Base-by-base conservation (phyloP, 2,888 invertebrate genomes). In the Crepidodera aurea region DNA sequence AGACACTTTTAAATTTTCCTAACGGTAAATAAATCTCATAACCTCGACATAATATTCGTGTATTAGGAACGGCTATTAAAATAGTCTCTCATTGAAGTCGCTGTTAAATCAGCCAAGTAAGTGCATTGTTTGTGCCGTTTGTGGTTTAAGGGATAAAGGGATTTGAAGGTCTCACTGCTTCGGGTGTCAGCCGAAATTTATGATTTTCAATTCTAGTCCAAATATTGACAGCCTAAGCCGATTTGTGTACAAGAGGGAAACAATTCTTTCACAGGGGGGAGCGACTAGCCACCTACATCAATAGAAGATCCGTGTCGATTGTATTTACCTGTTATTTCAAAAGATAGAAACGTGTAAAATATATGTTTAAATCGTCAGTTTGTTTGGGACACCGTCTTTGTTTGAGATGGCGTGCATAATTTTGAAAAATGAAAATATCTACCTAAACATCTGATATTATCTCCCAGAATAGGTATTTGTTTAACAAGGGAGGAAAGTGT, bases 141-240 rank as follows among this genome's bases (percentile, higher is more conserved):
- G 61, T 44, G 61, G 61, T 61, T 22, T 61, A 44, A 18, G 42
- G 56, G 34, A 56, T 61, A 51, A 61, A 61, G 29, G 56, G 55
- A 39, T 48, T 34, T 32, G 42, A 57, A 51, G 51, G 27, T 44
- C 42, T 22, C 27, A 27, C 53, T 27, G 40, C 53, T 40, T 27
- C 15, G 53, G 7, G 56, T 61, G 61, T 61, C 61, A 51, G 18
- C 37, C 40, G 15, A 46, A 61, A 61, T 61, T 61, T 61, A 61
- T 56, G 61, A 50, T 44, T 40, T 56, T 61, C 56, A 48, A 61
- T 56, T 61, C 44, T 25, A 56, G 61, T 61, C 61, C 16, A 61
- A 61, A 61, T 61, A 61, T 61, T 61, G 61, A 61, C 61, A 40
- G 40, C 34, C 15, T 1, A 53, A 53, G 12, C 53, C 25, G 53